Evolutionary conservation across 92 coral and sea anemone species (phyloP).

Genomic region (Ricordea florida): DNA sequence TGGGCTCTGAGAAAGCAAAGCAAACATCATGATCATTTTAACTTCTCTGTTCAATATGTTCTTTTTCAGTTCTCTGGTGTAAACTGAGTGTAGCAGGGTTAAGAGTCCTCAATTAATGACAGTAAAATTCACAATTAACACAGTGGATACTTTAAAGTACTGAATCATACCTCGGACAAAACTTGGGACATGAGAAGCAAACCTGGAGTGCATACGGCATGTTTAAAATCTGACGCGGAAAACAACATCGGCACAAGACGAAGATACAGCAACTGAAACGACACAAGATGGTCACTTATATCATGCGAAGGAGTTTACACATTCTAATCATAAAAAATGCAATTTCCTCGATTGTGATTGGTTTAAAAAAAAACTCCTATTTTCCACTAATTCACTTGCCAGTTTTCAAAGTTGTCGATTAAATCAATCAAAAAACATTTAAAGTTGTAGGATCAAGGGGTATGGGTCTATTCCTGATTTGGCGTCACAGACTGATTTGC

Average conservation of each 20-base stretch:
- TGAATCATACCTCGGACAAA: conserved; percentile 69
- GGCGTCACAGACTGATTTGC: too few relatives aligned
- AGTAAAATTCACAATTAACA: too few relatives aligned
- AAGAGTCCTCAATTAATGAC: too few relatives aligned
- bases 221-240: conserved; percentile 92
- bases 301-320: neutral
- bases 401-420: too few relatives aligned
- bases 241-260: conserved; percentile 81
- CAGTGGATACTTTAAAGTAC: neutral
- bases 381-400: too few relatives aligned
- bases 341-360: neutral
- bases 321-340: neutral
- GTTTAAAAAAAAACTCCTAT: too few relatives aligned
- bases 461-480: too few relatives aligned
- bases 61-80: neutral
- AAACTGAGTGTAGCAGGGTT: neutral
- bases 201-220: conserved; percentile 91
- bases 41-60: neutral
- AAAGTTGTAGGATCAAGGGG: too few relatives aligned
- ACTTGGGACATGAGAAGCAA: conserved; percentile 81
- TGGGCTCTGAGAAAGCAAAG: conserved; percentile 54
- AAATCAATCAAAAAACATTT: too few relatives aligned
- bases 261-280: conserved; percentile 71
- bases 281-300: neutral
- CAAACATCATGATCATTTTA: neutral